Conservation (phyloP, 2,113 vertebrate genomes). For the Cyanocitta stelleri region DNA sequence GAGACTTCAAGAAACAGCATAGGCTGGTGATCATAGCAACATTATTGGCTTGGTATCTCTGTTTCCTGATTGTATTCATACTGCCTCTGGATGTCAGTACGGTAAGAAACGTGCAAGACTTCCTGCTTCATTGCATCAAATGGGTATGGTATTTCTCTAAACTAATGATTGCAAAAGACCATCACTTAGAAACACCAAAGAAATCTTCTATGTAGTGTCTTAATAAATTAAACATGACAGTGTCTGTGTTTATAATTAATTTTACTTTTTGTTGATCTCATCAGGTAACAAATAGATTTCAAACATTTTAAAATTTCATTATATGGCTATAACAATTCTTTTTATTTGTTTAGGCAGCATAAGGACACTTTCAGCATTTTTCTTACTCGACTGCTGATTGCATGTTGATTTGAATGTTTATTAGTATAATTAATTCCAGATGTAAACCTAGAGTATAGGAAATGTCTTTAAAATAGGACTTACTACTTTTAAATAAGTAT, state of each 20-base stretch:
- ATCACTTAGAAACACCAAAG: neutral
- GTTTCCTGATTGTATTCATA: constrained; percentile 94
- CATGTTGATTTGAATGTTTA: neutral
- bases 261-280: neutral
- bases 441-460: neutral
- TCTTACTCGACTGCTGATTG: neutral
- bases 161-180: neutral
- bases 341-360: neutral
- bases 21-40: constrained; percentile 89
- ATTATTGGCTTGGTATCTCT: constrained; percentile 91
- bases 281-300: neutral
- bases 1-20: constrained; percentile 89
- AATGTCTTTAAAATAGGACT: neutral
- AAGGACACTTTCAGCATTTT: neutral
- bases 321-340: neutral
- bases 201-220: neutral
- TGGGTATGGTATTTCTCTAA: neutral
- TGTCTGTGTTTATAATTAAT: neutral
- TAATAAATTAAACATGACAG: neutral
- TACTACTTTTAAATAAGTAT: neutral
- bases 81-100: constrained; percentile 92
- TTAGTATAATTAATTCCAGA: neutral
- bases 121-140: neutral
- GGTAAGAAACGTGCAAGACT: constrained; percentile 69
- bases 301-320: neutral